A percentile compares a stretch with the other conserved stretches of the same genome.
Evolutionary conservation across 2,888 invertebrate genomes (phyloP).

Genomic region (Oxystoma pomonae): DNA sequence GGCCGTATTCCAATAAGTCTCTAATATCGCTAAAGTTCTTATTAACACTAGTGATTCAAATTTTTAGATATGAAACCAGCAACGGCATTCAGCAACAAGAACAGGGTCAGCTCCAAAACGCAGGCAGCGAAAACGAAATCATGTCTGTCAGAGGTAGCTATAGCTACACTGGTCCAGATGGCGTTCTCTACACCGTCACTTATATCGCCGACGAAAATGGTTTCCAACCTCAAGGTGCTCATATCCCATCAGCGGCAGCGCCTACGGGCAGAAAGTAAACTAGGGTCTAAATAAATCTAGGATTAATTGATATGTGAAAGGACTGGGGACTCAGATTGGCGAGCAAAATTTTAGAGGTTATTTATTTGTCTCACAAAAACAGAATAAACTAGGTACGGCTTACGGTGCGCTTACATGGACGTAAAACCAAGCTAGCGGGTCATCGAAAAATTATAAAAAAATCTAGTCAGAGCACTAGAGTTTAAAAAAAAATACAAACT

Average conservation of each 20-base stretch:
- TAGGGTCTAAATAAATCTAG: background rate
- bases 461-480: too few species aligned
- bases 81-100: constrained; percentile 62
- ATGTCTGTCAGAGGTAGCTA: constrained; percentile 61
- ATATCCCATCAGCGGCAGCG: background rate
- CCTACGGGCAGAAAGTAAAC: background rate
- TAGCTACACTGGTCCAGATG: constrained; percentile 59
- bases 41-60: too few species aligned
- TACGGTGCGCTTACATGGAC: too few species aligned
- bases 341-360: background rate
- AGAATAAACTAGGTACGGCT: too few species aligned
- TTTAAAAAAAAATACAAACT: too few species aligned
- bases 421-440: too few species aligned
- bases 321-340: background rate
- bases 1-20: too few species aligned
- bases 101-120: constrained; percentile 57
- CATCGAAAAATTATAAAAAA: too few species aligned
- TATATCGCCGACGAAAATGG: constrained; percentile 61
- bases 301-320: background rate
- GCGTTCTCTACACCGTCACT: constrained; percentile 59
- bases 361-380: too few species aligned
- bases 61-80: constrained; percentile 58
- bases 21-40: too few species aligned
- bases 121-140: constrained; percentile 59
- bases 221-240: constrained; percentile 48